A percentile compares a stretch with the other conserved stretches of the same genome.
Evolutionary conservation across 2,113 vertebrate genomes (phyloP).

Genomic region (Epinephelus cyanopodus): DNA sequence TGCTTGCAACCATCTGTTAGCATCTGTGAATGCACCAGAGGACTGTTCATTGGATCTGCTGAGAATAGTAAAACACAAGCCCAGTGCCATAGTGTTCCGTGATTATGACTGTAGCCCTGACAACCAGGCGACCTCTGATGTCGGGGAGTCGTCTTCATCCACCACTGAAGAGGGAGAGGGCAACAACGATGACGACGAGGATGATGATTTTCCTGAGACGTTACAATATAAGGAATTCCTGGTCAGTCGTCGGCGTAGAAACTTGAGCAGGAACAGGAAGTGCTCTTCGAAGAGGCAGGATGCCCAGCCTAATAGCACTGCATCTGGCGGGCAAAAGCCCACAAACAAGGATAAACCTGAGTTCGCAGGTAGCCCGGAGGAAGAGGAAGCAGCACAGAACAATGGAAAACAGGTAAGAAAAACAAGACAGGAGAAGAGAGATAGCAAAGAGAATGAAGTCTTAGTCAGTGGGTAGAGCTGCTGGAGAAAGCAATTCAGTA

Average conservation of each 20-base stretch:
- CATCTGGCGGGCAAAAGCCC: conserved; percentile 48
- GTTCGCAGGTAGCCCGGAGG: conserved; percentile 46
- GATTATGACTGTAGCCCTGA: conserved; percentile 48
- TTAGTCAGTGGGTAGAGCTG: conserved; percentile 4
- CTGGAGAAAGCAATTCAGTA: background rate
- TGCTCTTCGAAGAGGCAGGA: conserved; percentile 66
- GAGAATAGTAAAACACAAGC: conserved; percentile 82
- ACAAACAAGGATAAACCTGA: conserved; percentile 48
- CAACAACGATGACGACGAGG: conserved; percentile 35
- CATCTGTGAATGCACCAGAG: conserved; percentile 18
- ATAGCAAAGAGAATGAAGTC: background rate
- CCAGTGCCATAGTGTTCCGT: conserved; percentile 83
- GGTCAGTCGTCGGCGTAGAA: conserved; percentile 74
- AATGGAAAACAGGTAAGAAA: conserved; percentile 78
- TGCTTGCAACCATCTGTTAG: background rate
- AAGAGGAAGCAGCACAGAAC: conserved; percentile 61
- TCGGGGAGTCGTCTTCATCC: conserved; percentile 66
- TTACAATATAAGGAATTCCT: conserved; percentile 78
- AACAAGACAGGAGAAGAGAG: background rate
- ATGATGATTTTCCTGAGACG: conserved; percentile 79
- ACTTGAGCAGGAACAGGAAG: conserved; percentile 72
- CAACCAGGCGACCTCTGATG: conserved; percentile 58
- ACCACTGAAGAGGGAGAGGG: conserved; percentile 40
- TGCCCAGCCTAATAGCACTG: conserved; percentile 49
- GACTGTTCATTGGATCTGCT: conserved; percentile 60